Conservation (phyloP, 1,140 invertebrate genomes). For the Cepaea nemoralis region DNA sequence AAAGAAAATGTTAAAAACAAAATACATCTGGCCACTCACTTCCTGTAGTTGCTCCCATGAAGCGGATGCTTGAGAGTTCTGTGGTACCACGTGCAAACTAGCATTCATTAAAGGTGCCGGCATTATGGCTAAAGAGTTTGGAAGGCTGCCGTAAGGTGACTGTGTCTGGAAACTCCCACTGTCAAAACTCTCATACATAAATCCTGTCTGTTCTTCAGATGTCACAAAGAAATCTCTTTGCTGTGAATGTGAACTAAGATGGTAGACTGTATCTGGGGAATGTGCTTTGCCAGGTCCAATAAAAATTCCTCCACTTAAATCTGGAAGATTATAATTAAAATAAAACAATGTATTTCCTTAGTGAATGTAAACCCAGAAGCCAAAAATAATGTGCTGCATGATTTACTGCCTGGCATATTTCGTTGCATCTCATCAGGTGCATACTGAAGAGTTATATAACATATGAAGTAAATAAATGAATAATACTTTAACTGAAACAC, state of each 20-base stretch:
- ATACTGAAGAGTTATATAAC: no score
- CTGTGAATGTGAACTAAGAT: neutral
- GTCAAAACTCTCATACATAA: neutral
- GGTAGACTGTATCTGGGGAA: neutral
- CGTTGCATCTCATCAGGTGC: no score
- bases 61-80: constrained; percentile 4
- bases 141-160: neutral
- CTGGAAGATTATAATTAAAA: neutral
- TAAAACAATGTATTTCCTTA: no score
- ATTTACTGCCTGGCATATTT: no score
- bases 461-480: no score
- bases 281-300: neutral
- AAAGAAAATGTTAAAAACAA: neutral
- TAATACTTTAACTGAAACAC: no score
- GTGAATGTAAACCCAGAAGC: no score
- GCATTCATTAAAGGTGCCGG: neutral
- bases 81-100: constrained; percentile 2
- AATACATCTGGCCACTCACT: neutral
- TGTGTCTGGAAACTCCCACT: neutral
- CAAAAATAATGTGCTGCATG: no score
- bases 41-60: constrained; percentile 28
- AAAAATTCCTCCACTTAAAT: neutral
- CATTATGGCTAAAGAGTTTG: neutral
- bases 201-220: neutral
- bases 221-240: neutral